A percentile compares a stretch with the other conserved stretches of the same genome.
Evolutionary conservation across 1,140 invertebrate genomes (phyloP).

Genomic region (Drosophila truncata): DNA sequence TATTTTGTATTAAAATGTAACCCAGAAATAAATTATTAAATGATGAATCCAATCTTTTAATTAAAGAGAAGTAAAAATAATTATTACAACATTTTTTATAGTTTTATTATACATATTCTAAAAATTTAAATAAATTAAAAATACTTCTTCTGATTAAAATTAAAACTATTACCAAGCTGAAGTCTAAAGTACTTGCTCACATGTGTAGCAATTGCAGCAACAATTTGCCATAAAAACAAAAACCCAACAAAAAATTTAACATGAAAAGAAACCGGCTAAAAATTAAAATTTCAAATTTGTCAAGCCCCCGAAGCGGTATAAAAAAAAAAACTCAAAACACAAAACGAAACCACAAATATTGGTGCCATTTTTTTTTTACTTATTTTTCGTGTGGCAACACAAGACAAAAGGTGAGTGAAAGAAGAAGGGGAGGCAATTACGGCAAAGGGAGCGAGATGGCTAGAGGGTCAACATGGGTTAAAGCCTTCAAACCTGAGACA

Average conservation of each 20-base stretch:
- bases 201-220: constrained; percentile 38
- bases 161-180: constrained; percentile 1
- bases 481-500: constrained; percentile 42
- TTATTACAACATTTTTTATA: not conserved
- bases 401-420: constrained; percentile 36
- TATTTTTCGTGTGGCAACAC: constrained; percentile 27
- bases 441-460: constrained; percentile 4
- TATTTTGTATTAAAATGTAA: not conserved
- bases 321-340: not conserved
- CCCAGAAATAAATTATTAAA: not conserved
- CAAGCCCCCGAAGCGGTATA: constrained; percentile 41
- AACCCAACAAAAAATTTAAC: not conserved
- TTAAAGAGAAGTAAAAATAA: not conserved
- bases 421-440: constrained; percentile 9
- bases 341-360: constrained; percentile 20
- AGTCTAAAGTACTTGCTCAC: not conserved
- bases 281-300: constrained; percentile 49
- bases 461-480: constrained; percentile 57
- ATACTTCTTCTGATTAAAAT: not conserved
- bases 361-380: constrained; percentile 28
- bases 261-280: constrained; percentile 36
- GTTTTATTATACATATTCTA: not conserved
- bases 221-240: constrained; percentile 9
- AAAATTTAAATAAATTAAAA: not conserved
- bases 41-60: not conserved